Percentiles rank a stretch among this genome's conserved stretches.
phyloP scores from a whole-genome alignment of 2,888 invertebrate genomes.

The Eupithecia vulgata region DNA sequence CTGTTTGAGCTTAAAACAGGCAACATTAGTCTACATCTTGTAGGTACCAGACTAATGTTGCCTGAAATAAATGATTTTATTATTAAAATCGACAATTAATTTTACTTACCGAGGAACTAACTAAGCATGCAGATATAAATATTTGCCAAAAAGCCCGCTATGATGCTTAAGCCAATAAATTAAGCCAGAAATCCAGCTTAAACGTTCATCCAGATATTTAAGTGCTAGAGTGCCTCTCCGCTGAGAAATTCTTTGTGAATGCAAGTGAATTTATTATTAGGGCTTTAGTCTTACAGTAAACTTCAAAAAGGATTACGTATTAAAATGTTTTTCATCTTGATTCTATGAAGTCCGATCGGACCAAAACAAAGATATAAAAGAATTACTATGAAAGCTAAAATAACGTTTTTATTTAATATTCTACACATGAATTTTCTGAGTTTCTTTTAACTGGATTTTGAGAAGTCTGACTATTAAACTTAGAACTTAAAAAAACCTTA shows the following conservation, averaged over 20 bases:
- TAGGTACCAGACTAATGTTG: too few species aligned
- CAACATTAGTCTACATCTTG: too few species aligned
- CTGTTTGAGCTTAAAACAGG: background rate
- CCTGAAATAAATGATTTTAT: too few species aligned
- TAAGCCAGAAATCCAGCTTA: constrained; percentile 37
- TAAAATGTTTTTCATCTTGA: background rate
- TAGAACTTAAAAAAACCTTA: constrained; percentile 28
- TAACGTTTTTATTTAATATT: background rate
- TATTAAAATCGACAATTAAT: background rate
- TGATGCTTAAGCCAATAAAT: constrained; percentile 35
- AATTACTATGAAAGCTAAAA: background rate
- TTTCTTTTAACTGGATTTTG: background rate
- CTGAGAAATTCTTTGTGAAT: constrained; percentile 32
- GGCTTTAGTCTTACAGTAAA: constrained; percentile 32
- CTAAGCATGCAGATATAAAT: constrained; percentile 2
- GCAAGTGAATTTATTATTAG: constrained; percentile 34
- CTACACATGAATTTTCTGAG: background rate
- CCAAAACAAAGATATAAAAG: background rate
- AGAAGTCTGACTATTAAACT: too few species aligned
- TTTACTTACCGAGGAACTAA: background rate
- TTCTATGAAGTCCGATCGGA: background rate
- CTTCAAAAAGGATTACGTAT: constrained; percentile 27
- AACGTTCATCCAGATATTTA: constrained; percentile 37
- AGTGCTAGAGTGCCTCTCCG: constrained; percentile 37
- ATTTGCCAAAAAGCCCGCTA: constrained; percentile 8